Evolutionary conservation across 1,140 invertebrate species (phyloP).

Genomic region (Anoplophora glabripennis): DNA sequence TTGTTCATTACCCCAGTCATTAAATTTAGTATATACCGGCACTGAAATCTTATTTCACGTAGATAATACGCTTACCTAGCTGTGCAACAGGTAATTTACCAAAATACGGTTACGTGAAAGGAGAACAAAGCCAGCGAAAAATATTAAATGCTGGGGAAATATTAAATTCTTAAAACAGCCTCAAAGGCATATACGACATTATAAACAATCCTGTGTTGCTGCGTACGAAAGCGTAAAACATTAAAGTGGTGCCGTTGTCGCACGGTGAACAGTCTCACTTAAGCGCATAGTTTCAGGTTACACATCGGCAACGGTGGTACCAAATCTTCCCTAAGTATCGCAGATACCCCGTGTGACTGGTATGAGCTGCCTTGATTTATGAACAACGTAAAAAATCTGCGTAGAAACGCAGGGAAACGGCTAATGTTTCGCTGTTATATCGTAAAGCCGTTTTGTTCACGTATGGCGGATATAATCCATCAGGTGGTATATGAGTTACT

Average conservation of each 20-base stretch:
- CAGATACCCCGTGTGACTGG: no score
- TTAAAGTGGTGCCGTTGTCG: conserved; percentile 20
- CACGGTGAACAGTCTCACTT: not conserved
- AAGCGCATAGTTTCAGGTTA: no score
- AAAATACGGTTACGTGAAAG: not conserved
- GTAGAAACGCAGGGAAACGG: conserved; percentile 11
- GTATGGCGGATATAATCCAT: no score
- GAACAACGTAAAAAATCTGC: conserved; percentile 16
- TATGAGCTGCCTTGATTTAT: conserved; percentile 11
- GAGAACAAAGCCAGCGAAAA: conserved; percentile 5
- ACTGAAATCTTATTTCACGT: not conserved
- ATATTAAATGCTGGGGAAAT: conserved; percentile 8
- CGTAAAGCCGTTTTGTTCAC: conserved; percentile 14
- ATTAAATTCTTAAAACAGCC: conserved; percentile 22
- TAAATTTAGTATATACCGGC: not conserved
- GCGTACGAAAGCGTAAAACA: conserved; percentile 22
- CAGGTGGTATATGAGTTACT: no score
- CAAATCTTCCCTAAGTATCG: no score
- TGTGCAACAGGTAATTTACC: not conserved
- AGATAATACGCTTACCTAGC: not conserved
- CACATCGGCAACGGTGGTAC: not conserved
- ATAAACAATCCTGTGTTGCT: conserved; percentile 31
- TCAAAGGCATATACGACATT: conserved; percentile 25
- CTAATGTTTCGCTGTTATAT: conserved; percentile 17
- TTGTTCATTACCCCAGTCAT: not conserved